These are phyloP conservation scores for Sialia sialis DNA, from an alignment of 2,113 vertebrate genomes.

Conservation along the genomic window DNA sequence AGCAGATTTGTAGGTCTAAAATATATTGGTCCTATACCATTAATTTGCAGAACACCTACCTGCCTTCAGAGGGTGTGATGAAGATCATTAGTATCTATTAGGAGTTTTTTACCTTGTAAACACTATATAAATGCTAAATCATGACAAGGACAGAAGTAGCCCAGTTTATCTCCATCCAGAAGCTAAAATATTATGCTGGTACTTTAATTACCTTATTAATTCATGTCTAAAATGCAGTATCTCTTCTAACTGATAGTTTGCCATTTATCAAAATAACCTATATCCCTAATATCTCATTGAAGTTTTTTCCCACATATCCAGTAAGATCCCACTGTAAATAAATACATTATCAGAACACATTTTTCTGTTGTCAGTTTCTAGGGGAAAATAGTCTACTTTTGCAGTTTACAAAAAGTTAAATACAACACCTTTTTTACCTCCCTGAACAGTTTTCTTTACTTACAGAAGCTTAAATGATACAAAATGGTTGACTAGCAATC, in stretches of 20 bases:
- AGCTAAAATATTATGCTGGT: background rate
- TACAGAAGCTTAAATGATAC: background rate
- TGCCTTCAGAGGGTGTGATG: background rate
- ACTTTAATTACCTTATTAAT: background rate
- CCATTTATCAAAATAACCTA: background rate
- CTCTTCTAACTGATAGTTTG: background rate
- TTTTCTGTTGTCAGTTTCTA: background rate
- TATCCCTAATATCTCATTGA: background rate
- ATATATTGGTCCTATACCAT: background rate
- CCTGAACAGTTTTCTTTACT: background rate
- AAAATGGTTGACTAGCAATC: background rate
- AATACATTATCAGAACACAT: background rate
- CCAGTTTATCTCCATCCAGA: background rate
- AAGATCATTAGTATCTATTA: background rate
- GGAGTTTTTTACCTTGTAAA: background rate
- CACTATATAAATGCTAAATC: background rate
- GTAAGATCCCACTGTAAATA: background rate
- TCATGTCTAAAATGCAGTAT: background rate
- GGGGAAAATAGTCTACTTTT: background rate
- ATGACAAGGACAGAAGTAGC: background rate
- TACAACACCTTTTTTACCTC: background rate
- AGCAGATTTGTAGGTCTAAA: background rate
- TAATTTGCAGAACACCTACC: background rate
- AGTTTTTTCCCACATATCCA: background rate
- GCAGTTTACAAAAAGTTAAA: background rate